These are phyloP conservation scores for Drosophila nr. perissopoda DNA, from an alignment of 2,888 invertebrate genomes.

Conservation along the genomic window DNA sequence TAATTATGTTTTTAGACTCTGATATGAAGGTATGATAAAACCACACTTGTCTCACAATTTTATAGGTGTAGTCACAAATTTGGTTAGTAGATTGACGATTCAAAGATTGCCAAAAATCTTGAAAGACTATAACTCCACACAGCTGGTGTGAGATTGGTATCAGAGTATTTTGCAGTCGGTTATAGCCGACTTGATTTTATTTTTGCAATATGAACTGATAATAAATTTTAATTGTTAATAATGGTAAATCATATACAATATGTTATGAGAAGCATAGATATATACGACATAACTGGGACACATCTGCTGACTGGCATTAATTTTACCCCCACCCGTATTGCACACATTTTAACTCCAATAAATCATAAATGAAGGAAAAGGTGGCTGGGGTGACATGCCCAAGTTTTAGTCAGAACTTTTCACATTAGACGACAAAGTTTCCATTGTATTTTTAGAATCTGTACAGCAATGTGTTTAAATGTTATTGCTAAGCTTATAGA, in stretches of 20 bases:
- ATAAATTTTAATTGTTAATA: neutral
- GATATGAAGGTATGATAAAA: neutral
- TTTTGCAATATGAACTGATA: neutral
- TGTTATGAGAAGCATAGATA: neutral
- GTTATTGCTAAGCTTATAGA: conserved; percentile 53
- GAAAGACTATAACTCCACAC: no score
- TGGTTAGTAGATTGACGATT: neutral
- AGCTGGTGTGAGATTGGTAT: neutral
- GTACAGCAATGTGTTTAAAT: conserved; percentile 20
- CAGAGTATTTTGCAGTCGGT: neutral
- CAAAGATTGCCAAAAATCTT: no score
- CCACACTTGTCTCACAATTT: neutral
- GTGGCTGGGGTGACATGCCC: neutral
- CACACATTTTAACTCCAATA: conserved; percentile 73
- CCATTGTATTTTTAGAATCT: conserved; percentile 46
- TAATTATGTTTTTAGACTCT: neutral
- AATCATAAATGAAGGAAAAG: conserved; percentile 58
- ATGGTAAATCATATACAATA: neutral
- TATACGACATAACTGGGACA: neutral
- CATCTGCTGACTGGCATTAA: conserved; percentile 9
- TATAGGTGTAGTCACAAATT: neutral
- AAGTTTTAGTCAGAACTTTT: conserved; percentile 32
- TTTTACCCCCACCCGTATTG: neutral
- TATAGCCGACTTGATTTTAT: neutral
- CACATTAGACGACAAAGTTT: conserved; percentile 39